These are phyloP conservation scores for Eupithecia tripunctaria DNA, from an alignment of 2,888 invertebrate genomes.

Conservation along the genomic window DNA sequence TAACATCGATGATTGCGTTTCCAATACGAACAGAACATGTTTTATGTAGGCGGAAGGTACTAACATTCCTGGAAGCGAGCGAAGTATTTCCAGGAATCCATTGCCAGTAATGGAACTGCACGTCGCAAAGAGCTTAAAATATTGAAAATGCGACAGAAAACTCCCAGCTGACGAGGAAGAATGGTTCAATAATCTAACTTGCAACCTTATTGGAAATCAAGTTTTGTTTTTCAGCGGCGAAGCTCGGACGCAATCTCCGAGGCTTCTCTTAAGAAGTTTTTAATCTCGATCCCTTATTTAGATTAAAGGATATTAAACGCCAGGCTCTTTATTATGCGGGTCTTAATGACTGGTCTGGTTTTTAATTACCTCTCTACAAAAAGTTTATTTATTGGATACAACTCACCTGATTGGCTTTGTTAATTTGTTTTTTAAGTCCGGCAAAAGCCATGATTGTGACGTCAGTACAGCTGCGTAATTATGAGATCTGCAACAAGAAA, in stretches of 20 bases:
- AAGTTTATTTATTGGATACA: slow-evolving; percentile 37
- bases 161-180: slow-evolving; percentile 22
- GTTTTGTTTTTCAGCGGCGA: slow-evolving; percentile 49
- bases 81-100: slow-evolving; percentile 25
- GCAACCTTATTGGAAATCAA: slow-evolving; percentile 43
- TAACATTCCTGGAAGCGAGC: slow-evolving; percentile 18
- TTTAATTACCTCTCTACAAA: slow-evolving; percentile 41
- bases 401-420: slow-evolving; percentile 99
- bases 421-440: slow-evolving; percentile 99
- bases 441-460: slow-evolving; percentile 96
- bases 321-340: slow-evolving; percentile 37
- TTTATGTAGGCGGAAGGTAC: slow-evolving; percentile 26
- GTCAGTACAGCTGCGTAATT: slow-evolving; percentile 51
- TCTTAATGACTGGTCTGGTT: slow-evolving; percentile 40
- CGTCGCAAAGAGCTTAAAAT: slow-evolving; percentile 25
- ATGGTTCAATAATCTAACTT: slow-evolving; percentile 31
- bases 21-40: slow-evolving; percentile 17
- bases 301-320: slow-evolving; percentile 39
- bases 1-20: slow-evolving; percentile 19
- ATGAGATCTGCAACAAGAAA: slow-evolving; percentile 60
- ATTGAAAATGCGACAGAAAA: slow-evolving; percentile 29
- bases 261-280: slow-evolving; percentile 55
- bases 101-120: slow-evolving; percentile 35
- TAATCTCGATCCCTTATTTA: slow-evolving; percentile 53
- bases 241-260: slow-evolving; percentile 49